phyloP scores from a whole-genome alignment of 2,797 vertebrate species.

The Hydrophis major region DNA sequence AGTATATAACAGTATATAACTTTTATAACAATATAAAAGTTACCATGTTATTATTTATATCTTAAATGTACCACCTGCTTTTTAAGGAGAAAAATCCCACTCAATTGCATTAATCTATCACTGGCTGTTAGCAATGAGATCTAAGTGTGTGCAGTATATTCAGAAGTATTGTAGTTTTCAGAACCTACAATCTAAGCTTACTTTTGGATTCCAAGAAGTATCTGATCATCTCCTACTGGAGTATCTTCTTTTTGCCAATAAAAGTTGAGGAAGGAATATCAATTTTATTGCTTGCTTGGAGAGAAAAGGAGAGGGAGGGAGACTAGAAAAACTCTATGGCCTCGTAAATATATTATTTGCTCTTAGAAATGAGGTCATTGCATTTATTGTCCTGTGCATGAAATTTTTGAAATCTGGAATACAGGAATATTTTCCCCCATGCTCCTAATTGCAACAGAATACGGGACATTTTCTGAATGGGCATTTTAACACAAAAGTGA shows the following conservation, averaged over 20 bases:
- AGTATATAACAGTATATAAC: no score
- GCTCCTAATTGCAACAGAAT: neutral
- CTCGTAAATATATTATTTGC: neutral
- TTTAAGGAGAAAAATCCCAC: neutral
- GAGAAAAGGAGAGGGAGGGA: neutral
- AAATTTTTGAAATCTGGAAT: neutral
- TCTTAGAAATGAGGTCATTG: neutral
- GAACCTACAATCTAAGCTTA: neutral
- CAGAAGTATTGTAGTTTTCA: neutral
- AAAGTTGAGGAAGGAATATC: neutral
- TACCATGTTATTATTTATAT: neutral
- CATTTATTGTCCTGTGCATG: neutral
- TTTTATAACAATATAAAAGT: neutral
- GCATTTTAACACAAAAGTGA: neutral
- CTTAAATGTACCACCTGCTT: neutral
- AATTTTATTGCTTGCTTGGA: neutral
- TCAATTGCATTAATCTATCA: neutral
- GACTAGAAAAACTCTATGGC: neutral
- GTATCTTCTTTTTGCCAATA: neutral
- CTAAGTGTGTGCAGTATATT: neutral
- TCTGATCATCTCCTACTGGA: neutral
- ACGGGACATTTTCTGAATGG: neutral
- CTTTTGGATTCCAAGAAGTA: neutral
- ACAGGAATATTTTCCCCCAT: neutral
- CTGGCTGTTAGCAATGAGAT: neutral